Evolutionary conservation across 2,888 invertebrate species (phyloP), one percentile per base, ranked within the genome.

Genomic region (Oxytorus armatus): DNA sequence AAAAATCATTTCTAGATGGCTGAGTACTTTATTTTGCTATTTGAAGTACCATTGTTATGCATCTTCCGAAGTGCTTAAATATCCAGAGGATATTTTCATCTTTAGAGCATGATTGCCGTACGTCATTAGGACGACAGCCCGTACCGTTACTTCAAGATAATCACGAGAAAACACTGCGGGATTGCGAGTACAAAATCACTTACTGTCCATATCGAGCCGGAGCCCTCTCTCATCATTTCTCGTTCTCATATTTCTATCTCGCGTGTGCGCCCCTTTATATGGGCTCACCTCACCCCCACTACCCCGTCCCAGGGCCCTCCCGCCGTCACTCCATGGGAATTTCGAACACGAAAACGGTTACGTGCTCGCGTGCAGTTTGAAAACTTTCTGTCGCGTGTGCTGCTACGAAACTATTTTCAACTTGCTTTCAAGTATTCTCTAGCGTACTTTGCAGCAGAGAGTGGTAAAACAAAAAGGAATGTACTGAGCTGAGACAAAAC

Each of bases 331-430:
- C 39, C 42, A 66, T 2, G 57, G 14, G 51, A 75, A 68, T 75
- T 75, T 75, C 25, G 59, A 57, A 75, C 59, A 51, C 42, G 65
- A 65, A 65, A 74, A 74, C 47, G 55, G 55, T 57, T 74, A 74
- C 63, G 74, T 65, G 44, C 65, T 74, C 57, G 57, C 65, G 55
- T 66, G 65, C 66, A 66, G 74, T 36, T 57, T 57, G 42, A 18
- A 66, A 75, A 75, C 57, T 75, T 57, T 23, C 16, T 65, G 33
- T 55, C 75, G 44, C 66, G 57, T 57, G 57, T 29, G 49, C 47
- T 25, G 36, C 23, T 47, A 36, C 47, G 55, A 65, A 65, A 65
- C 47, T 65, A 65, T 55, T 65, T 65, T 10, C 14, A 55, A 55
- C 65, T 74, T 47, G 1, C 21, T 55, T 29, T 23, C 33, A 59